Conservation (phyloP, 2,113 vertebrate species). For the Proteles cristata region DNA sequence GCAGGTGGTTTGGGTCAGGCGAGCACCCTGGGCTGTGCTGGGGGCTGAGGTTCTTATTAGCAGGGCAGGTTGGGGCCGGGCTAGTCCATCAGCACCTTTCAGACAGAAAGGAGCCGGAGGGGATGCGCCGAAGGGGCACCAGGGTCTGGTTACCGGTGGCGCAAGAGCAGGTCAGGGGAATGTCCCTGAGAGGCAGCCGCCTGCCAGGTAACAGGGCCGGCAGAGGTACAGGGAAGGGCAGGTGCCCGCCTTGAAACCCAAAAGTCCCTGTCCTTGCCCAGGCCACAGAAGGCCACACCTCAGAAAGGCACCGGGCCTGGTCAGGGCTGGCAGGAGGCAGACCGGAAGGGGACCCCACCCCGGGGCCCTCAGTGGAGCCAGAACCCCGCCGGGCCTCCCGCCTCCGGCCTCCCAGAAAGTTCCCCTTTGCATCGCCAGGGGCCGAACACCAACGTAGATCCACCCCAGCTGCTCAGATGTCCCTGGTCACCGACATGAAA, state of each 20-base stretch:
- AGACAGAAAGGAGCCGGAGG: no score
- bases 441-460: accelerated
- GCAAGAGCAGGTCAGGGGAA: background rate
- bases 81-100: background rate
- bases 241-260: background rate
- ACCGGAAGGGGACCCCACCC: accelerated
- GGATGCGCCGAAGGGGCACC: accelerated
- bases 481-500: accelerated
- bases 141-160: background rate
- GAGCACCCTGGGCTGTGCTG: background rate
- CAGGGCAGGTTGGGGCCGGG: background rate
- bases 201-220: accelerated
- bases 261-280: background rate
- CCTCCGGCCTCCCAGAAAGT: background rate
- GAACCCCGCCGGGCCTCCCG: background rate
- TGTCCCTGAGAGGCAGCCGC: background rate
- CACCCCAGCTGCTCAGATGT: accelerated
- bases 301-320: background rate
- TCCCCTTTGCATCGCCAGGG: background rate
- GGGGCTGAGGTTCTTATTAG: no score
- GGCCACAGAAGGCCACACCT: background rate
- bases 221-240: background rate
- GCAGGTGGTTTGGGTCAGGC: background rate
- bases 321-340: background rate
- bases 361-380: background rate